Conservation (phyloP, 1,140 invertebrate species). For the Megalopta genalis region DNA sequence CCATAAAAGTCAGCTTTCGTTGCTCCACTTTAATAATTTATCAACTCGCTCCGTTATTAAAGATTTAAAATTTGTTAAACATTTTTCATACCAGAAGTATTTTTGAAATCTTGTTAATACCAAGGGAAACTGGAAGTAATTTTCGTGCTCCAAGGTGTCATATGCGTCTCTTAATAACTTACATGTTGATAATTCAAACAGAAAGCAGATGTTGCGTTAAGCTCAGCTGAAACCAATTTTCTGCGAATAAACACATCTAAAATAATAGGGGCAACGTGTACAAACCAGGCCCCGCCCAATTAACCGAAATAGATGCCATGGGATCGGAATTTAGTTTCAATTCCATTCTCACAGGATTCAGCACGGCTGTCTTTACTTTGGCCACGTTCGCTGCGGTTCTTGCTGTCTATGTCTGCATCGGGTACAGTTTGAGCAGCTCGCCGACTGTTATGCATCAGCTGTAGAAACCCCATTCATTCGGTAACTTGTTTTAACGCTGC, state of each 20-base stretch:
- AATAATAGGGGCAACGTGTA: background rate
- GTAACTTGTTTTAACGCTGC: background rate
- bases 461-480: conserved; percentile 24
- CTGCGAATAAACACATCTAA: background rate
- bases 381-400: conserved; percentile 66
- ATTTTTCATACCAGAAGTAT: no score
- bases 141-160: no score
- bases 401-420: conserved; percentile 64
- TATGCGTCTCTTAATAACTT: no score
- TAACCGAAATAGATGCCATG: background rate
- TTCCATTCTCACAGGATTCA: conserved; percentile 59
- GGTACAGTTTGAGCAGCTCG: conserved; percentile 67
- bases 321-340: background rate
- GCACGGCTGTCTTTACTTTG: conserved; percentile 70
- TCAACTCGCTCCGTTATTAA: no score
- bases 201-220: no score
- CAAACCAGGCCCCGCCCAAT: background rate
- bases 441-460: conserved; percentile 37
- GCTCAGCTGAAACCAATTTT: background rate
- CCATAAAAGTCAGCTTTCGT: no score
- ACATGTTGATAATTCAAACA: no score
- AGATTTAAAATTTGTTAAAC: no score
- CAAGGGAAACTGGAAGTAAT: no score
- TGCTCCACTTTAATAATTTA: no score
- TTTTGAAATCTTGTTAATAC: no score